phyloP scores from a whole-genome alignment of 2,797 vertebrate species.

The Falco naumanni region DNA sequence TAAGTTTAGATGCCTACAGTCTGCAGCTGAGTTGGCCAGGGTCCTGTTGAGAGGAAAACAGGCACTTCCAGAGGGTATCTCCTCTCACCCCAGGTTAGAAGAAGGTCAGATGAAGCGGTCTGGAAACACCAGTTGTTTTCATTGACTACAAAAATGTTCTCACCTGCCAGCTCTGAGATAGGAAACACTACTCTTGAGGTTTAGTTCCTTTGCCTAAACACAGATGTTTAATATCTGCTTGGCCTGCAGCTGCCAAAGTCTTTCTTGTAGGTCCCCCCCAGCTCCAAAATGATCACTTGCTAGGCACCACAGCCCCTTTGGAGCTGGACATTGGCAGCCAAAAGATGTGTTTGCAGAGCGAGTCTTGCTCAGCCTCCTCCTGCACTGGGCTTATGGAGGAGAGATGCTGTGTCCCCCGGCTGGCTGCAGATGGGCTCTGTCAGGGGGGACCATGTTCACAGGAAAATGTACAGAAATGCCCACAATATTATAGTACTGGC shows the following conservation, averaged over 20 bases:
- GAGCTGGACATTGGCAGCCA: fast-evolving
- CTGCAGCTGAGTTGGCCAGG: background rate
- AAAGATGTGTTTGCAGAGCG: background rate
- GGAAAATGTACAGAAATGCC: background rate
- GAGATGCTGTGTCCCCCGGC: background rate
- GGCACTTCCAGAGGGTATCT: background rate
- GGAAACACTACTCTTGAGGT: background rate
- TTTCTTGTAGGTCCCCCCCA: background rate
- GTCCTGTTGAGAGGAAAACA: background rate
- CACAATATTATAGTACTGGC: background rate
- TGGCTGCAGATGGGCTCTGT: background rate
- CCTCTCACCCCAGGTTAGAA: background rate
- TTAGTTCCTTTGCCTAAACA: background rate
- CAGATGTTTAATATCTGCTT: background rate
- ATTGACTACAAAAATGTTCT: background rate
- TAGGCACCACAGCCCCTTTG: background rate
- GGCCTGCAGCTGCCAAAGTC: background rate
- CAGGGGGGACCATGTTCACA: background rate
- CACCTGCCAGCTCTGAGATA: conserved; percentile 18
- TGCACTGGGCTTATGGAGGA: background rate
- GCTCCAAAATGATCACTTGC: fast-evolving
- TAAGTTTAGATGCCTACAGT: background rate
- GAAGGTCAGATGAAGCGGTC: conserved; percentile 15
- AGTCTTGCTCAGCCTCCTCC: background rate
- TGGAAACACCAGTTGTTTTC: conserved; percentile 1